Conservation (phyloP, 2,888 invertebrate species). For the Dasypogon diadema region DNA sequence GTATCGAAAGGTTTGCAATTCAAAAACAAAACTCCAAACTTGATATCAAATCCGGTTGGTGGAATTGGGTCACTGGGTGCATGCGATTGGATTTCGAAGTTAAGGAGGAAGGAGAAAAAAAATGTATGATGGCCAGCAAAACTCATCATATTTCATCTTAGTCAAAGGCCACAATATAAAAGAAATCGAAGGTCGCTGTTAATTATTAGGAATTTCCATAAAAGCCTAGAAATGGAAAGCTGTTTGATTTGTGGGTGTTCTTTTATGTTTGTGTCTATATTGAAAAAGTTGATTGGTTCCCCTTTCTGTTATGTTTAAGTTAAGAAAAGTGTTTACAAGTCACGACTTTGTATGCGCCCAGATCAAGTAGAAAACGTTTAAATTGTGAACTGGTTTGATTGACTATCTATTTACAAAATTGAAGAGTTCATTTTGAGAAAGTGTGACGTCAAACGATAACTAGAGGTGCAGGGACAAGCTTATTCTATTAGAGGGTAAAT, state of each 20-base stretch:
- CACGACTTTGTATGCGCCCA: too few relatives aligned
- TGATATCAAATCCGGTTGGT: slow-evolving; percentile 3
- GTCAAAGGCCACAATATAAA: background rate
- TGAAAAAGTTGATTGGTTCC: background rate
- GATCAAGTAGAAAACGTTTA: too few relatives aligned
- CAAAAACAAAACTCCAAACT: background rate
- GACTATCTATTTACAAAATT: too few relatives aligned
- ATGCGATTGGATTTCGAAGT: background rate
- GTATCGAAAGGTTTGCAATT: background rate
- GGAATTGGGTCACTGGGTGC: slow-evolving; percentile 27
- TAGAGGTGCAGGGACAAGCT: too few relatives aligned
- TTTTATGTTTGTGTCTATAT: background rate
- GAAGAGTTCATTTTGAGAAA: too few relatives aligned
- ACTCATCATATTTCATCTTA: background rate
- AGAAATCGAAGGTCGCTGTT: background rate
- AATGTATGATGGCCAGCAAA: background rate
- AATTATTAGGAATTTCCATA: background rate
- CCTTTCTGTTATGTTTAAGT: background rate
- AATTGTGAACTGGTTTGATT: too few relatives aligned
- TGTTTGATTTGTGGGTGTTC: slow-evolving; percentile 4
- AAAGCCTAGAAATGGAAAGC: slow-evolving; percentile 10
- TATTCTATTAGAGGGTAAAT: too few relatives aligned
- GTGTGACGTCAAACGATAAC: too few relatives aligned
- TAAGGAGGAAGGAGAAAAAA: background rate
- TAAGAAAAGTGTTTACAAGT: too few relatives aligned